A percentile compares a stretch with the other conserved stretches of the same genome.
These are phyloP conservation scores for Agapornis roseicollis DNA, from an alignment of 2,113 vertebrate genomes.

Conservation along the genomic window DNA sequence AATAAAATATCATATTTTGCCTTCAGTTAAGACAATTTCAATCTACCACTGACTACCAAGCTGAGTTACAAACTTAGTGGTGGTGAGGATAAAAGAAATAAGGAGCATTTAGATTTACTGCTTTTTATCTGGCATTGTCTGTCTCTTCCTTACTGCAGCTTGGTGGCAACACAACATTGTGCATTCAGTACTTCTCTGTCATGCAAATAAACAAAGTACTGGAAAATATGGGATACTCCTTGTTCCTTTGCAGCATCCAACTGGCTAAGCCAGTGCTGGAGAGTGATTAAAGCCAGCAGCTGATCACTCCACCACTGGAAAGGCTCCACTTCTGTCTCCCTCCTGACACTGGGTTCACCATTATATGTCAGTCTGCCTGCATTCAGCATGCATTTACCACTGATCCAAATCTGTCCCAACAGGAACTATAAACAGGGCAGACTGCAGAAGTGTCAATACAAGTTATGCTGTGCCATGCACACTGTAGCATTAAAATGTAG, in stretches of 20 bases:
- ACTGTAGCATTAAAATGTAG: accelerated
- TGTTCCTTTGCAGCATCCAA: background rate
- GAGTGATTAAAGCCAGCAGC: background rate
- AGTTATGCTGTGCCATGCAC: background rate
- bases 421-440: background rate
- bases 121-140: background rate
- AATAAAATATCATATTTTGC: background rate
- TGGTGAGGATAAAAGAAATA: background rate
- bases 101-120: background rate
- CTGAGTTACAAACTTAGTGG: background rate
- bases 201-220: background rate
- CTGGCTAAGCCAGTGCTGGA: background rate
- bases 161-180: background rate
- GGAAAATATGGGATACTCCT: background rate
- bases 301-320: background rate
- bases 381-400: background rate
- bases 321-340: background rate
- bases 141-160: background rate
- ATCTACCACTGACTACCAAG: background rate
- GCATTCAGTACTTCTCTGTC: background rate
- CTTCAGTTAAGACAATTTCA: background rate
- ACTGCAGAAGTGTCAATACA: background rate
- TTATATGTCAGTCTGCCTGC: background rate
- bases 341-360: background rate
- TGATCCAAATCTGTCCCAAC: background rate